Base-by-base conservation (phyloP, 2,797 vertebrate species). In the Gymnothorax reevesii region DNA sequence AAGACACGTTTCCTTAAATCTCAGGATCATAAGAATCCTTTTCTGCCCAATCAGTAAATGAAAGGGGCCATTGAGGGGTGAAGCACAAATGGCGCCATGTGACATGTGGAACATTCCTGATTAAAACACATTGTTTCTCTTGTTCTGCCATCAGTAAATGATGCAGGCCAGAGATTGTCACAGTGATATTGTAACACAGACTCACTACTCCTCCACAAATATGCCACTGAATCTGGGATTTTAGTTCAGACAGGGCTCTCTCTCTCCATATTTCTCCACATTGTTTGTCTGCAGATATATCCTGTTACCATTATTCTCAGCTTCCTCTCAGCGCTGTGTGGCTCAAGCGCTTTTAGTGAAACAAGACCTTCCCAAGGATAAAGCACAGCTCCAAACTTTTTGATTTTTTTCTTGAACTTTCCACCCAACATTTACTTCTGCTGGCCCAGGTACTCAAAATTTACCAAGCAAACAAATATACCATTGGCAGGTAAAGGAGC, bases 231-330 rank as follows among this genome's bases (percentile, higher is more conserved):
- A 7, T 7, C 6, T 71, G 66, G 9, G 5, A 55, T 27, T 15
- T 13, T 10, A 54, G 20, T 5, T 77, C 33, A 7, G 49, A 20
- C 64, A 42, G 25, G 25, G 7, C 55, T 42, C 55, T 57, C 69
- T 42, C 4, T 60, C 20, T 15, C 60, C 33, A 42, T 25, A 22
- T 25, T 12, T 4, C 80, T n/a, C 17, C 49, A 25, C 57, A 66
- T 33, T 10, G 55, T 80, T 80, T 52, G 62, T 66, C 15, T 69
- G 62, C 60, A 82, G 52, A 86, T 17, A 17, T 83, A 83, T 73
- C 86, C 86, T 83, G 86, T 73, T 42, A 59, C 82, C 33, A n/a
- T 57, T 57, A 17, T 17, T 82, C 60, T 52, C n/a, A 27, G 64
- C 17, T 54, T 73, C 55, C 7, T 17, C 83, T 69, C 52, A 25